Percentiles rank a stretch among this genome's conserved stretches.
phyloP scores from a whole-genome alignment of 2,797 vertebrate species.

The Hippoglossus hippoglossus region DNA sequence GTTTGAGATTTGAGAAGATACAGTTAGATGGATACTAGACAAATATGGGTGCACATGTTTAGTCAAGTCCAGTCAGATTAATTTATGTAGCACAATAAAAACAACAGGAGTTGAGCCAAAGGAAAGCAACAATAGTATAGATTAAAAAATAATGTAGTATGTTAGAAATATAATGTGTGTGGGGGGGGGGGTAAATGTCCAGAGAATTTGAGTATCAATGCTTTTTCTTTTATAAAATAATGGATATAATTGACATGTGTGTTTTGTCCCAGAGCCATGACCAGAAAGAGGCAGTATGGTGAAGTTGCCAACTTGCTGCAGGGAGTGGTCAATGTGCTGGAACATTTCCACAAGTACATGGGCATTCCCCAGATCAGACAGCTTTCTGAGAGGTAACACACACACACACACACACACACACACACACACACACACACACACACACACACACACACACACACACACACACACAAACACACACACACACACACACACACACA shows the following conservation, averaged over 20 bases:
- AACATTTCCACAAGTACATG: slow-evolving; percentile 99
- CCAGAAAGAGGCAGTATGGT: slow-evolving; percentile 95
- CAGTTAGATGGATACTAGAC: fast-evolving
- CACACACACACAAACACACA: slow-evolving; percentile 26
- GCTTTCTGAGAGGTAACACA: slow-evolving; percentile 93
- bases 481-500: slow-evolving; percentile 26
- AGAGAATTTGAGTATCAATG: background rate
- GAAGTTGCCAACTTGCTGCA: slow-evolving; percentile 98
- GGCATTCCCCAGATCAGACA: slow-evolving; percentile 98
- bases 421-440: slow-evolving; percentile 3
- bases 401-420: slow-evolving; percentile 7
- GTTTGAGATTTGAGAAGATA: background rate
- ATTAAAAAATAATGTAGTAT: too few relatives aligned
- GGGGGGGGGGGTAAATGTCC: too few relatives aligned
- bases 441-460: slow-evolving; percentile 8
- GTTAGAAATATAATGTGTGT: too few relatives aligned
- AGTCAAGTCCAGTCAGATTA: too few relatives aligned
- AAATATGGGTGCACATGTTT: background rate
- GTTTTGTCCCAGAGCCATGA: slow-evolving; percentile 91
- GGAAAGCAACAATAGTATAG: too few relatives aligned
- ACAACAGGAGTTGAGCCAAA: too few relatives aligned
- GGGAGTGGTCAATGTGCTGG: slow-evolving; percentile 96
- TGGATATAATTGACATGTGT: background rate
- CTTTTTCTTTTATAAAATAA: background rate
- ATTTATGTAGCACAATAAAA: too few relatives aligned